Conservation (phyloP, 2,797 vertebrate genomes). For the Otolemur crassicaudatus region DNA sequence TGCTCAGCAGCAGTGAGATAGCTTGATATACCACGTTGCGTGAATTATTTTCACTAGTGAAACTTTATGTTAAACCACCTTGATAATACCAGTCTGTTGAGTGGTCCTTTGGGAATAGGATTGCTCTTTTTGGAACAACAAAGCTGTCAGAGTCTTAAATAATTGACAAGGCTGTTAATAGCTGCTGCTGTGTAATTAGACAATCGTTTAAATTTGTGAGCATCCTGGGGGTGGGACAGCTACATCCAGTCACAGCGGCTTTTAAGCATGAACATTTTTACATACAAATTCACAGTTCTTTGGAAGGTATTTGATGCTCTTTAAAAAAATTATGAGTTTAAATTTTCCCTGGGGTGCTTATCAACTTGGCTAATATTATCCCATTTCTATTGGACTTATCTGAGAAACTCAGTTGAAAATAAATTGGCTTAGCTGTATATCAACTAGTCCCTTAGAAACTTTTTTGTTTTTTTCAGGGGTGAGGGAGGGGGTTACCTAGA, state of each 20-base stretch:
- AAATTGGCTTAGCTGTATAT: conserved; percentile 27
- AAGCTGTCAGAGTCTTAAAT: conserved; percentile 76
- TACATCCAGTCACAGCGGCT: conserved; percentile 33
- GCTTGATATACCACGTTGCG: not conserved
- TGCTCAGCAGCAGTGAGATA: not conserved
- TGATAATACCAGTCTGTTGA: not conserved
- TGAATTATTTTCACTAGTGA: conserved; percentile 60
- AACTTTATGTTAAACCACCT: conserved; percentile 57
- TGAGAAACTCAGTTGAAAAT: conserved; percentile 55
- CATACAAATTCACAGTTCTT: conserved; percentile 55
- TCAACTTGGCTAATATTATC: conserved; percentile 59
- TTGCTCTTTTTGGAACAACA: conserved; percentile 68
- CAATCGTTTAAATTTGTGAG: conserved; percentile 73
- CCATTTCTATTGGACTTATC: conserved; percentile 55
- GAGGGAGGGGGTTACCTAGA: not conserved
- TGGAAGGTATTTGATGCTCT: conserved; percentile 55
- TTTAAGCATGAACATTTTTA: conserved; percentile 60
- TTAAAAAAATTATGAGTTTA: conserved; percentile 61
- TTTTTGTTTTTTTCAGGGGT: not conserved
- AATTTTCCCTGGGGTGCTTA: conserved; percentile 47
- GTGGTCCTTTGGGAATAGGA: conserved; percentile 46
- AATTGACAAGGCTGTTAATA: conserved; percentile 68
- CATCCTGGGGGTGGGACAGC: conserved; percentile 30
- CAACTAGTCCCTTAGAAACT: conserved; percentile 30
- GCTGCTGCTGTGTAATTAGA: conserved; percentile 69